Base-by-base conservation (phyloP, 2,888 invertebrate genomes). In the Phlogophora meticulosa region DNA sequence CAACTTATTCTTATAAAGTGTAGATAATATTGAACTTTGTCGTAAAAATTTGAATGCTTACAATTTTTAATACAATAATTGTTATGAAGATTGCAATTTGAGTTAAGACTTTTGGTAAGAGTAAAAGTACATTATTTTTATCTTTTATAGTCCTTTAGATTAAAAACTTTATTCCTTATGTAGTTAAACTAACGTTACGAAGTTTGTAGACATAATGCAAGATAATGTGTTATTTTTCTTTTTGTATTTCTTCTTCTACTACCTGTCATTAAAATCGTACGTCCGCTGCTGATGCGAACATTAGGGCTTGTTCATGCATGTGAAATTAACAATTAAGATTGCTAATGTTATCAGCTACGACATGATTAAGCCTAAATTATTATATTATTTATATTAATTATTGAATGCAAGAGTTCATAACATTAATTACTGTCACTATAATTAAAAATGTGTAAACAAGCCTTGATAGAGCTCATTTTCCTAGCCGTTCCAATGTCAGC, bases 51-150 rank as follows among this genome's bases (percentile, higher is more conserved):
- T 73, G 48, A 67, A 76, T 52, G 78, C 68, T 74, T 79, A 71
- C 48, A 67, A 40, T 65, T 58, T 70, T 62, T 42, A 48, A 67
- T 65, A 56, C 24, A 24, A n/a, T n/a, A n/a, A 60, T 68, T 62
- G 56, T 66, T 51, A 57, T 22, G 40, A 43, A 40, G 49, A 65
- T 65, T 52, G 11, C 45, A 49, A 58, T 55, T 76, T 75, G 15
- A 76, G 59, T 71, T 59, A 51, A 64, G 72, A 51, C 32, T 74
- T 74, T 62, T 75, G 24, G 32, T 75, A 74, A 63, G 51, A 68
- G n/a, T 49, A 60, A 62, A 65, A 76, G 65, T 62, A 76, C 62
- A 66, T 76, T 76, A 63, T 66, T 76, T 76, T 76, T 65, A 58
- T 75, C 11, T 59, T 74, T 52, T 69, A 42, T 24, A 45, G 59